Percentiles rank a stretch among this genome's conserved stretches.
These are phyloP conservation scores for Proisotoma minuta DNA, from an alignment of 2,888 invertebrate species.

Conservation along the genomic window DNA sequence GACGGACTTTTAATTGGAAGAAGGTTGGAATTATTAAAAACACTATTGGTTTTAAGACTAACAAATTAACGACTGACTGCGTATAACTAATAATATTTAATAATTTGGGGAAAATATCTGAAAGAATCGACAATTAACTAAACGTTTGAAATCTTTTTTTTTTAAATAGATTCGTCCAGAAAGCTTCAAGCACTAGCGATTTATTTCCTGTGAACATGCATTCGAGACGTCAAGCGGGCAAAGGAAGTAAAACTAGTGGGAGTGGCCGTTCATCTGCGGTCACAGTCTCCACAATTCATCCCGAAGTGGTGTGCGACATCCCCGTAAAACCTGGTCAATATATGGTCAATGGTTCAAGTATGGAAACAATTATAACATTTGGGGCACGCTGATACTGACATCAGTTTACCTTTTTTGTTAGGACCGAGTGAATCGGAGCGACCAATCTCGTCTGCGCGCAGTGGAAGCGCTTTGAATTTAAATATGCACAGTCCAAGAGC, in stretches of 20 bases:
- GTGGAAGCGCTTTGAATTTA: too few relatives aligned
- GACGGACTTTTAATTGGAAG: too few relatives aligned
- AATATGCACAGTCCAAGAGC: not conserved
- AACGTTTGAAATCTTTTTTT: not conserved
- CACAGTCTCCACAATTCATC: constrained; percentile 54
- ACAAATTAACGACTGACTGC: too few relatives aligned
- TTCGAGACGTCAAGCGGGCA: constrained; percentile 33
- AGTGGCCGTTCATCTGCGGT: constrained; percentile 31
- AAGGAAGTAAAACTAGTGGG: constrained; percentile 30
- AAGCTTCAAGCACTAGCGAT: constrained; percentile 37
- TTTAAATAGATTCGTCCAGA: constrained; percentile 7
- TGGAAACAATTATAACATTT: constrained; percentile 13
- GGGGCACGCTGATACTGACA: not conserved
- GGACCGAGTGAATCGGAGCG: constrained; percentile 46
- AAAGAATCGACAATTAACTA: too few relatives aligned
- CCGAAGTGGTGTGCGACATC: constrained; percentile 59
- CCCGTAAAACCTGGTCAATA: constrained; percentile 49
- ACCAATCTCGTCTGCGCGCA: constrained; percentile 38
- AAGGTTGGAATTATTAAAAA: too few relatives aligned
- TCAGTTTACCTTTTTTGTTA: constrained; percentile 3
- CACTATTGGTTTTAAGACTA: too few relatives aligned
- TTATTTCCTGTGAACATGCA: constrained; percentile 42
- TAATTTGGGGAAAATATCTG: too few relatives aligned
- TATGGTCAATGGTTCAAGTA: constrained; percentile 46
- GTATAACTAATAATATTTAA: too few relatives aligned